Base-by-base conservation (phyloP, 2,113 vertebrate genomes). In the Oreochromis niloticus region DNA sequence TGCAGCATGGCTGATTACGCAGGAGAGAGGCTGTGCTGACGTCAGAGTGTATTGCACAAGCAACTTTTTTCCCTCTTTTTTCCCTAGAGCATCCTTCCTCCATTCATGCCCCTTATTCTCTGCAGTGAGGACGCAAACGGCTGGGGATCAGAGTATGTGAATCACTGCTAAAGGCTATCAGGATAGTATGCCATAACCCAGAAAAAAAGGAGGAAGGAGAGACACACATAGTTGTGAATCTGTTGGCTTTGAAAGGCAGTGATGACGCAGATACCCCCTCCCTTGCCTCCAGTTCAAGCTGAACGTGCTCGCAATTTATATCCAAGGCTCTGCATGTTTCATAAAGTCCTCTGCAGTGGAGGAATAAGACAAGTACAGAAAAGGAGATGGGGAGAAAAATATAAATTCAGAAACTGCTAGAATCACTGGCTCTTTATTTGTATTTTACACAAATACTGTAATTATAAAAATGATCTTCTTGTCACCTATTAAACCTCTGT, bases 281-380 rank as follows among this genome's bases (percentile, higher is more conserved):
- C 41, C 9, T 56, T 32, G 5, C 73, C 22, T 81, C 11, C 61
- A 80, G 56, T 91, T 85, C 87, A 61, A 84, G 83, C 80, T 52
- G 83, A 90, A 90, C 86, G 82, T 87, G 87, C 86, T 91, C 83
- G 39, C 87, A 83, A 87, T 93, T 92, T 88, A 89, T 73, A 93
- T 89, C 91, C 85, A 80, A 83, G 71, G 46, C 84, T 91, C 79
- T 68, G 68, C 78, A 27, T 87, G 85, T 87, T 79, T 90, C 84
- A 90, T 61, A 92, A 78, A 85, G 68, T 80, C 48, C 80, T 92
- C 88, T 2, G 71, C 85, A 90, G 84, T 43, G 61, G 55, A 41
- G 84, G 57, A 79, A 63, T 43, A 54, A 84, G 19, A 82, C 6
- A 19, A 27, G 41, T 3, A 12, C 14, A 22, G 68, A 6, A 84